Evolutionary conservation across 2,888 invertebrate species (phyloP), one percentile per base, ranked within the genome.

Genomic region (Chouioia cunea): DNA sequence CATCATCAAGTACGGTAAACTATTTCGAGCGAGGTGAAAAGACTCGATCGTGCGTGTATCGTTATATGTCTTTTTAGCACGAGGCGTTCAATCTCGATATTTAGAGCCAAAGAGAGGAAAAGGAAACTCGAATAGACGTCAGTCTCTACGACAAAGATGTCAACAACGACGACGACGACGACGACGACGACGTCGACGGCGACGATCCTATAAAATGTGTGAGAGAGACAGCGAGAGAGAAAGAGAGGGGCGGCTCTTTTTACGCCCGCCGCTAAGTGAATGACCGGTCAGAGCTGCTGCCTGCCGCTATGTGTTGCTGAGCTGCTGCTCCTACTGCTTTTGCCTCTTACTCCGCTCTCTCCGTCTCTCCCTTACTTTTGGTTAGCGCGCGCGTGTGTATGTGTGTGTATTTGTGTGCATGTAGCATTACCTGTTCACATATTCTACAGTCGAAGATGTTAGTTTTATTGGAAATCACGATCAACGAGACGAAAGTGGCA

Each of bases 261-360:
- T 81, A 79, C 76, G 70, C 73, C 54, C 70, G 73, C 73, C 71
- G 76, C 73, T 78, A 77, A 81, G 81, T 81, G 81, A 82, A 82
- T 80, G 81, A 81, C 82, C 80, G 82, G 81, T 81, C 79, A 82
- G 78, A 79, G 77, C 81, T 80, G 77, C 81, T 80, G 79, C 82
- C 84, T 81, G 79, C 80, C 79, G 77, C 80, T 78, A 73, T 70
- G 73, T 74, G 73, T 77, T 27, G 69, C 16, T 47, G 20, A n/a
- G n/a, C n/a, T n/a, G n/a, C n/a, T n/a, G n/a, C n/a, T n/a, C n/a
- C n/a, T n/a, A n/a, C n/a, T n/a, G 18, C 16, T 16, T 12, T 12
- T 27, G 23, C 6, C 22, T 23, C 27, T 36, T 10, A 36, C 36
- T 36, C 6, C 36, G 10, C 36, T 12, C 36, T 10, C 36, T 27